phyloP scores from a whole-genome alignment of 2,888 invertebrate genomes.

The Agelastica alni region DNA sequence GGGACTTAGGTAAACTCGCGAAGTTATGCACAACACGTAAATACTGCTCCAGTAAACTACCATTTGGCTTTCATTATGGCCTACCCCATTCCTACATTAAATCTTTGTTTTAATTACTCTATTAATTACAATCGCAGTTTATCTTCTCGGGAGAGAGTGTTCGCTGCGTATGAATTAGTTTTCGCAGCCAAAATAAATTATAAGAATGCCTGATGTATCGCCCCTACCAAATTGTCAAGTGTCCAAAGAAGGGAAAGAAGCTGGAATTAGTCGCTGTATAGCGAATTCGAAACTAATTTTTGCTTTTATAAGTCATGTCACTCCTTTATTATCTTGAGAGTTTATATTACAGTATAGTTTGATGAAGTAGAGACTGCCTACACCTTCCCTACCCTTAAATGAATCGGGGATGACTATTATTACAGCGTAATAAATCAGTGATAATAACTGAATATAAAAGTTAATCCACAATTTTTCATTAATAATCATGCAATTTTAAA shows the following conservation, averaged over 20 bases:
- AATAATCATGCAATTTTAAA: no score
- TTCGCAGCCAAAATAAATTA: slow-evolving; percentile 49
- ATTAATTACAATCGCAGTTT: slow-evolving; percentile 54
- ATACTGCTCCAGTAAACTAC: slow-evolving; percentile 53
- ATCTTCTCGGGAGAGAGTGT: slow-evolving; percentile 43
- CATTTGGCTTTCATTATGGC: slow-evolving; percentile 56
- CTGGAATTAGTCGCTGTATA: not conserved
- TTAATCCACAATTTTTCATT: no score
- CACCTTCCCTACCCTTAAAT: no score
- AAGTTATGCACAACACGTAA: slow-evolving; percentile 59
- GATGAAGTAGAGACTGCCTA: no score
- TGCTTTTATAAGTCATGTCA: not conserved
- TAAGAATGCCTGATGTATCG: slow-evolving; percentile 23
- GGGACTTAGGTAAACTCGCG: slow-evolving; percentile 57
- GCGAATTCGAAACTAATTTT: slow-evolving; percentile 4
- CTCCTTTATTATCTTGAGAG: slow-evolving; percentile 1
- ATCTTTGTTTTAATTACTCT: slow-evolving; percentile 56
- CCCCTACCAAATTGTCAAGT: slow-evolving; percentile 10
- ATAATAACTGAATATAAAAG: no score
- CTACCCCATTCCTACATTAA: slow-evolving; percentile 52
- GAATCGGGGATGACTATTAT: no score
- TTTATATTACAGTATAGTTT: no score
- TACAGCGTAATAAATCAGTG: no score
- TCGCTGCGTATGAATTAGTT: slow-evolving; percentile 47
- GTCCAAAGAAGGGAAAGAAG: not conserved